Evolutionary conservation across 2,797 vertebrate species (phyloP), one percentile per base, ranked within the genome.

Genomic region (Bovichtus variegatus): DNA sequence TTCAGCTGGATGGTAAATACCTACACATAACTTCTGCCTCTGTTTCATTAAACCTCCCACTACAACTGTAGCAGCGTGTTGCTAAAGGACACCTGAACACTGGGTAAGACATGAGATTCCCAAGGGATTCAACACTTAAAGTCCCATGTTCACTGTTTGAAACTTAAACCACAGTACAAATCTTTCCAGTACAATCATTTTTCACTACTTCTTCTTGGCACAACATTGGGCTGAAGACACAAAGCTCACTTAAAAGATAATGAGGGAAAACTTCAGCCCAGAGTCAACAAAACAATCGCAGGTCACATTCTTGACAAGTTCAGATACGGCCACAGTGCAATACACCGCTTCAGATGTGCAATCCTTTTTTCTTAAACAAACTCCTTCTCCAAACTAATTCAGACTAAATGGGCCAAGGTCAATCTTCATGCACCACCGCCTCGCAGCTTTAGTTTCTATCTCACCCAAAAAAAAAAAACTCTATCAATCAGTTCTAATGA

Each of bases 401-500:
- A 47, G 11, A 61, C 9, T 77, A 81, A 85, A 65, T 79, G 67
- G 75, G 81, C 58, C 82, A 84, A 64, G 79, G 82, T 76, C 76
- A 44, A 9, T 50, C 58, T 67, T 9, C 7, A 62, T 31, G 49
- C 70, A 70, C 25, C 71, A 41, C 71, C 5, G n/a, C 62, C 31
- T 62, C 46, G 59, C 15, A 60, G 44, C 58, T 54, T 82, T 36
- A 58, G 71, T 87, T 78, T 84, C 77, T 61, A 29, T 84, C 72
- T 72, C 73, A 81, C 78, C 75, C 57, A 78, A 75, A 81, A 21
- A 76, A n/a, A n/a, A n/a, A n/a, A n/a, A n/a, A n/a, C n/a, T n/a
- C n/a, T 65, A 93, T 87, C 70, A 85, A 63, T 91, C 84, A 86
- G 46, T 80, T 85, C 65, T 89, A 92, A 90, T 86, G 84, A 83